Evolutionary conservation across 2,113 vertebrate species (phyloP), one percentile per base, ranked within the genome.

Genomic region (Labrus mixtus): DNA sequence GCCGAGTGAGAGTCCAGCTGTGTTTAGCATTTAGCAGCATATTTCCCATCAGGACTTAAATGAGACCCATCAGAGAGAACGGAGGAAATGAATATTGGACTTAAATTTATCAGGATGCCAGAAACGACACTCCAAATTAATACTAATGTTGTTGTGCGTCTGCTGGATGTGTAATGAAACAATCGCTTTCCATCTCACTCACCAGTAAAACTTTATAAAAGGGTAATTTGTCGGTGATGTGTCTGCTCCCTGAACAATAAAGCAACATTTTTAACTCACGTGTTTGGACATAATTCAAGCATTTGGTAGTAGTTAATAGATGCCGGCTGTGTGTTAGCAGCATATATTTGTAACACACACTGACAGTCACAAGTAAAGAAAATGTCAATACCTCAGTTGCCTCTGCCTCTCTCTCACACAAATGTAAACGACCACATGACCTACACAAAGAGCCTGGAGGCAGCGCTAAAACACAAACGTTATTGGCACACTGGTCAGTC

Each of bases 371-470:
- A 70, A 78, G 68, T 62, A 66, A 68, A 19, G 59, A 62, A 76
- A 59, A 50, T 66, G 78, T 86, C 90, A 65, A 89, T 89, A 86
- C 73, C 70, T 64, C 39, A 62, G n/a, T 69, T 36, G 58, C 65
- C 25, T 1, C 66, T 53, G 59, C 67, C 73, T 65, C 76, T 65
- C 76, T 71, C 29, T 77, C 17, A 78, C 76, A 81, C 83, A 56
- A 60, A 82, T n/a, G 59, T 81, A 75, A 76, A 84, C 53, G 19
- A 54, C 76, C 83, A 73, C 79, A 73, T 85, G 79, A 86, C 85
- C 79, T 48, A 57, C 77, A 53, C 82, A 45, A 67, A 56, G 16
- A 6, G 78, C 66, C 76, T 41, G 66, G 22, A 71, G 79, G 84
- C 67, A 43, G 56, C 78, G 37, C 63, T 65, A 59, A 74, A 58